Evolutionary conservation across 2,113 vertebrate genomes (phyloP).

Genomic region (Notechis scutatus): DNA sequence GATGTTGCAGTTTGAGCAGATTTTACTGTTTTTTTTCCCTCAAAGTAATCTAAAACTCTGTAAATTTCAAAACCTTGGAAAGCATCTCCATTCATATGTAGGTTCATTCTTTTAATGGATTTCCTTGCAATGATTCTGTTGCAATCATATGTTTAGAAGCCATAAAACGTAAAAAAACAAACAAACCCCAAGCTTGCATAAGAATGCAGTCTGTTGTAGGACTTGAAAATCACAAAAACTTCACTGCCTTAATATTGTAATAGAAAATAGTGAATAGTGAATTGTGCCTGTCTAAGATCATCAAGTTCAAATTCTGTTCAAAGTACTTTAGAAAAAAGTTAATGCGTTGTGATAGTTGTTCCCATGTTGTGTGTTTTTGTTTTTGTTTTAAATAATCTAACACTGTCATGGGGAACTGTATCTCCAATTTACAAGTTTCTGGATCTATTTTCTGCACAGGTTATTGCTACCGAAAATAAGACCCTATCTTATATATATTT

Average conservation of each 20-base stretch:
- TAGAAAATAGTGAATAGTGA: not conserved
- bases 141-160: not conserved
- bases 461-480: not conserved
- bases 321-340: constrained; percentile 10
- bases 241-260: not conserved
- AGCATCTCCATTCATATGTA: not conserved
- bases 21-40: not conserved
- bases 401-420: not conserved
- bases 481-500: too few species aligned
- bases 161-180: too few species aligned
- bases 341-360: not conserved
- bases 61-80: not conserved
- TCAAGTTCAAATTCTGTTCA: not conserved
- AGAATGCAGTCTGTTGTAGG: not conserved
- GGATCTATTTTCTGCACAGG: not conserved
- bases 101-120: not conserved
- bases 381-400: not conserved
- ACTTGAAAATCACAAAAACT: not conserved
- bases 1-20: not conserved
- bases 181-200: too few species aligned
- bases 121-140: not conserved
- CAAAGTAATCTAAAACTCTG: not conserved
- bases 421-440: constrained; percentile 6
- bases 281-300: not conserved
- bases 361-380: not conserved